Percentiles rank a stretch among this genome's conserved stretches.
These are phyloP conservation scores for Pandion haliaetus DNA, from an alignment of 2,113 vertebrate genomes.

Conservation along the genomic window DNA sequence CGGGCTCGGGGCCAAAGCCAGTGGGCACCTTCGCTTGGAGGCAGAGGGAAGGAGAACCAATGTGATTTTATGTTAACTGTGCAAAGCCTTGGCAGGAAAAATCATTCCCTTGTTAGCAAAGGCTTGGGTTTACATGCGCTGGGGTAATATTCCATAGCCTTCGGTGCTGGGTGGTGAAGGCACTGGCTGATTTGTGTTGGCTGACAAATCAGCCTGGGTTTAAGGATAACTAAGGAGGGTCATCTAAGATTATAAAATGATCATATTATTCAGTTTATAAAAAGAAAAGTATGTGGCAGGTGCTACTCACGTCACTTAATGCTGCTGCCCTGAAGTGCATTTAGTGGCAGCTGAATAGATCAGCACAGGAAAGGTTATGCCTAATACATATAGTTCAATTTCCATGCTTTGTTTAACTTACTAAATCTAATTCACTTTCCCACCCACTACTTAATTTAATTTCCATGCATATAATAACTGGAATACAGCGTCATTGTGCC, in stretches of 20 bases:
- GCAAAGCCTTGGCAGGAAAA: neutral
- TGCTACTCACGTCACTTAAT: neutral
- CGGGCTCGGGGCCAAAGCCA: neutral
- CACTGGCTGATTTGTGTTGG: neutral
- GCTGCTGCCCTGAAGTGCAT: neutral
- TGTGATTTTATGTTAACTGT: neutral
- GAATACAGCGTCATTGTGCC: neutral
- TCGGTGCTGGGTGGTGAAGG: neutral
- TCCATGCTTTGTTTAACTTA: neutral
- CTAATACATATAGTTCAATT: neutral
- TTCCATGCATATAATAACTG: neutral
- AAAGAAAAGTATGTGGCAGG: neutral
- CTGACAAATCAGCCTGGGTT: neutral
- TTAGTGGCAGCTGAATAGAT: neutral
- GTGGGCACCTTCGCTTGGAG: neutral
- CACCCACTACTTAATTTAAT: neutral
- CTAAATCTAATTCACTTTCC: neutral
- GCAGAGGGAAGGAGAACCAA: neutral
- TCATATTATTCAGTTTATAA: neutral
- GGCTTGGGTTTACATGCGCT: rapidly evolving
- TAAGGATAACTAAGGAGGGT: neutral
- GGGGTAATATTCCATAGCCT: neutral
- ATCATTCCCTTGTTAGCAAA: neutral
- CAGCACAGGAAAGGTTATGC: neutral
- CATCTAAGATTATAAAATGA: neutral